phyloP scores from a whole-genome alignment of 1,140 invertebrate genomes.

The Polypedilum pembai region DNA sequence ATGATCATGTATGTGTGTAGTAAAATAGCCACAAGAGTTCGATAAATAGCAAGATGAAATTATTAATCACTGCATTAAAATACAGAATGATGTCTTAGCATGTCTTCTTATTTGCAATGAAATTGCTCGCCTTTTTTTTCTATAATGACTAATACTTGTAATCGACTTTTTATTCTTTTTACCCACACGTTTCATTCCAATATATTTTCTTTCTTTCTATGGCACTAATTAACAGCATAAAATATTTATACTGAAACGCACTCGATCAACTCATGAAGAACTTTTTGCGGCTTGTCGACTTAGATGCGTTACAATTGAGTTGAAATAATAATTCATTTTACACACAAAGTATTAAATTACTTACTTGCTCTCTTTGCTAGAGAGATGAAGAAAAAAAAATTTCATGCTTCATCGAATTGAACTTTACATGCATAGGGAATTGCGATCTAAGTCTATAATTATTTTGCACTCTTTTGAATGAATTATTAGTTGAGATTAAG shows the following conservation, averaged over 20 bases:
- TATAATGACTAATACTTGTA: slow-evolving; percentile 18
- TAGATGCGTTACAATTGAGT: not conserved
- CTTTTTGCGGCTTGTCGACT: not conserved
- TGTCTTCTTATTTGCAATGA: not conserved
- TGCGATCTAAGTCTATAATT: not conserved
- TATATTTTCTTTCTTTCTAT: not conserved
- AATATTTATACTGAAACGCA: not conserved
- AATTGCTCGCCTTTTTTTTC: slow-evolving; percentile 5
- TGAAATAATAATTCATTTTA: slow-evolving; percentile 5
- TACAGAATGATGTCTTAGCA: slow-evolving; percentile 9
- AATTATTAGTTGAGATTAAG: slow-evolving; percentile 18
- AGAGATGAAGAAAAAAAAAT: not conserved
- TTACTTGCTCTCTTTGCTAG: not conserved
- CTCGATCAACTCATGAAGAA: not conserved
- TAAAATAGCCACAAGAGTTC: not conserved
- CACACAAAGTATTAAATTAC: slow-evolving; percentile 26
- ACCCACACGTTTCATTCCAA: not conserved
- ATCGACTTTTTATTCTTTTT: not conserved
- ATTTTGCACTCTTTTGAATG: not conserved
- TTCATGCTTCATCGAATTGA: not conserved
- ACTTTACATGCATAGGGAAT: not conserved
- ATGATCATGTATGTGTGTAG: not conserved
- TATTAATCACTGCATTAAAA: slow-evolving; percentile 26
- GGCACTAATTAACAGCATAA: slow-evolving; percentile 9
- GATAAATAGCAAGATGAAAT: slow-evolving; percentile 15